A percentile compares a stretch with the other conserved stretches of the same genome.
Evolutionary conservation across 2,888 invertebrate genomes (phyloP).

Genomic region (Hydroisotoma schaefferi): DNA sequence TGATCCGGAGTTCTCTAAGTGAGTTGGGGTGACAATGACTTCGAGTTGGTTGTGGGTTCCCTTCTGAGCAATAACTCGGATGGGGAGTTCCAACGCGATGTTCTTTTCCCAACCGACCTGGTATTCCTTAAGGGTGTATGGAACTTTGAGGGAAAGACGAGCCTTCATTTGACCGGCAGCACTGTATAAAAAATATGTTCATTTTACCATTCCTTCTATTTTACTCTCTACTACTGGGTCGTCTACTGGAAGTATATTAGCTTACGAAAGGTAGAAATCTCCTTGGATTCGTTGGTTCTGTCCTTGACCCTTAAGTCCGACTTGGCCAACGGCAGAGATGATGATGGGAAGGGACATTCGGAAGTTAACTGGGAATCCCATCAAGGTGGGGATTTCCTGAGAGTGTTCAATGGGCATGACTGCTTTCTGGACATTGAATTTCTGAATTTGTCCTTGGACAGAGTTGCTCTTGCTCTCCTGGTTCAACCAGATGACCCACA

Average conservation of each 20-base stretch:
- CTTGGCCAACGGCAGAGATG: conserved; percentile 10
- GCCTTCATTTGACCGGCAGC: not conserved
- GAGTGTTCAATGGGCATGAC: not conserved
- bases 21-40: conserved; percentile 17
- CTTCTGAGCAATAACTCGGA: conserved; percentile 6
- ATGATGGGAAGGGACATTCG: not conserved
- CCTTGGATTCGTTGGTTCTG: conserved; percentile 1
- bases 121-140: conserved; percentile 4
- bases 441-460: not conserved
- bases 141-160: conserved; percentile 5
- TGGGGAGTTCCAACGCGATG: conserved; percentile 6
- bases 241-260: too few species aligned
- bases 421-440: conserved; percentile 10
- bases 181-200: not conserved
- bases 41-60: not conserved
- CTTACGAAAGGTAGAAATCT: conserved; percentile 15
- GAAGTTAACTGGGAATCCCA: conserved; percentile 15
- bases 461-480: not conserved
- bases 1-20: conserved; percentile 4
- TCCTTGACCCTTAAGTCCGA: conserved; percentile 2
- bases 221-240: not conserved
- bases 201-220: not conserved
- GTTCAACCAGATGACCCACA: not conserved
- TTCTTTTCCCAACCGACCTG: not conserved
- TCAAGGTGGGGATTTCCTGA: conserved; percentile 11